A percentile compares a stretch with the other conserved stretches of the same genome.
These are phyloP conservation scores for Syrmaticus mikado DNA, from an alignment of 2,113 vertebrate genomes.

Conservation along the genomic window DNA sequence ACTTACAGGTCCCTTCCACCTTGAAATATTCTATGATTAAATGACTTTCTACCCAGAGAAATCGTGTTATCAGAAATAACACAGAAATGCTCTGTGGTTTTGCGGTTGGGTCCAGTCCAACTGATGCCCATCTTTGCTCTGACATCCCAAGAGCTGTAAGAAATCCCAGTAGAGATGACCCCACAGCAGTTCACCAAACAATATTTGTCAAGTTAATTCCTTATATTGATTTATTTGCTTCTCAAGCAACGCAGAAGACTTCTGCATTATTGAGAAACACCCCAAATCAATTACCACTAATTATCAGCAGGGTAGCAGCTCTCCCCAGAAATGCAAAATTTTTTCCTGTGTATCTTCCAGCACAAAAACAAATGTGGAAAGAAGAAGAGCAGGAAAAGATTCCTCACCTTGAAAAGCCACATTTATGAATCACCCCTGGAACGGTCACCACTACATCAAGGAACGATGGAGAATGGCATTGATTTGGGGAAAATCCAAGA, in stretches of 20 bases:
- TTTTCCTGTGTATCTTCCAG: accelerated
- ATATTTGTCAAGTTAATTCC: background rate
- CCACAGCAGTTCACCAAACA: background rate
- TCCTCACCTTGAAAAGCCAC: background rate
- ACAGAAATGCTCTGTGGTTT: no score
- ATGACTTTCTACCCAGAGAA: background rate
- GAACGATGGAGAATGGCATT: accelerated
- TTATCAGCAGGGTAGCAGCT: background rate
- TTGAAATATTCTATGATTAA: no score
- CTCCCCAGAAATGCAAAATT: background rate
- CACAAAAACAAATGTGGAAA: background rate
- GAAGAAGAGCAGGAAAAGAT: background rate
- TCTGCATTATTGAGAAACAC: background rate
- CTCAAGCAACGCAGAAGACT: background rate
- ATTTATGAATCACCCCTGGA: accelerated
- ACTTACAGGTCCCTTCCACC: no score
- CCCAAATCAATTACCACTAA: background rate
- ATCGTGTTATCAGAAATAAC: no score
- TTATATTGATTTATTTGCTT: background rate
- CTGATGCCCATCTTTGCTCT: background rate
- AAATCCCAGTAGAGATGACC: background rate
- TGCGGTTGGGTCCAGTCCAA: background rate
- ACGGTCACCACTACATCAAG: background rate
- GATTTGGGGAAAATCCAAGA: background rate
- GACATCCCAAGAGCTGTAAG: background rate